Evolutionary conservation across 1,140 invertebrate species (phyloP), one percentile per base, ranked within the genome.

Genomic region (Drosophila auraria): DNA sequence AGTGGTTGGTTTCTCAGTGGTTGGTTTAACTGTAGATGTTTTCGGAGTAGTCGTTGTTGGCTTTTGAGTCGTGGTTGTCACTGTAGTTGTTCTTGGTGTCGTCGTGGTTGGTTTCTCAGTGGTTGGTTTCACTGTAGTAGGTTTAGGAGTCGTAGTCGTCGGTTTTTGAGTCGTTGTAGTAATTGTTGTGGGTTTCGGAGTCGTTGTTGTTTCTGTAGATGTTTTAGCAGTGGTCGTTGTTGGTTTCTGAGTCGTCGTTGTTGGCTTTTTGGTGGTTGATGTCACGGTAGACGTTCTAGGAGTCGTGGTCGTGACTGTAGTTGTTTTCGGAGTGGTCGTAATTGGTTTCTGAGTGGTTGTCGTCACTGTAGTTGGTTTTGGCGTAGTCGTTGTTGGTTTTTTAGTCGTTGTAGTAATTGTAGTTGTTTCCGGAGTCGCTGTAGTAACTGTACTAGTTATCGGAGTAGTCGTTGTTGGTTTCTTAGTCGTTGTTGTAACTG

Each of bases 111-210:
- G 93, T 78, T 93, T 93, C 62, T 94, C 93, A 74, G 94, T 94
- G 23, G 94, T 94, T 82, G 95, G 93, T 62, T 94, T 94, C 1
- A 56, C 11, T 38, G 60, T 74, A 25, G 63, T 44, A 0, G 61
- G 20, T 8, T 62, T 59, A 2, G 44, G 12, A 8, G 57, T 68
- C 5, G 75, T 72, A 0, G 47, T 47, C 7, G 62, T 68, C 3
- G 25, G 27, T 12, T 47, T 33, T 1, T 27, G 25, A 5, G 25
- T 27, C 4, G 25, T 27, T 27, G 25, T 5, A 4, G 25, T 27
- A 4, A 27, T 6, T 27, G 25, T 27, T 5, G 25, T 27, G 3
- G 25, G 25, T 27, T 27, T 27, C 5, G n/a, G 17, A 14, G 61
- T 58, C 3, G 47, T 40, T 1, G 36, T 15, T 14, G 57, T 33